A percentile compares a stretch with the other conserved stretches of the same genome.
Evolutionary conservation across 2,797 vertebrate genomes (phyloP).

Genomic region (Pseudocheirus occidentalis): DNA sequence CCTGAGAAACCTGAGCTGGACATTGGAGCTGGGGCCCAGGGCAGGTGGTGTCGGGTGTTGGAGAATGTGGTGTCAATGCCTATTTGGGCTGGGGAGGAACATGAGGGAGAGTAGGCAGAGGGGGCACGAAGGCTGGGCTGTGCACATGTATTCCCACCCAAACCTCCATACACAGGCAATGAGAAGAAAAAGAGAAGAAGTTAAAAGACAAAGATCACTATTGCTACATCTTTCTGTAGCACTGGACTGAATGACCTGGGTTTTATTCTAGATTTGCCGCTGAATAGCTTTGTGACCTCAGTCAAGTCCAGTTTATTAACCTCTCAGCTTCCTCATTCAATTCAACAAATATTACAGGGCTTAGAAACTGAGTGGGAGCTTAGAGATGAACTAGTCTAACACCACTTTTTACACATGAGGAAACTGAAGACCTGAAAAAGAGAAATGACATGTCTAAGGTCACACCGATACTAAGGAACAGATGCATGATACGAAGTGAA

Average conservation of each 20-base stretch:
- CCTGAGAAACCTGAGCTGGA: constrained; percentile 71
- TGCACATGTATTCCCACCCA: not conserved
- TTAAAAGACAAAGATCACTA: constrained; percentile 10
- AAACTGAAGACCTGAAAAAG: not conserved
- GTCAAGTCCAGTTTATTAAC: constrained; percentile 23
- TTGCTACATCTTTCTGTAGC: not conserved
- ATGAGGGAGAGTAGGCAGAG: not conserved
- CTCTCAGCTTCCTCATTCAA: constrained; percentile 27
- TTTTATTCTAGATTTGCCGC: constrained; percentile 25
- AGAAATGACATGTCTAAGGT: not conserved
- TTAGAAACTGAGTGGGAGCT: not conserved
- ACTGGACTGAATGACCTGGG: not conserved
- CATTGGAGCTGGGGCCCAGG: constrained; percentile 50
- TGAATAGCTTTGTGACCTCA: constrained; percentile 2
- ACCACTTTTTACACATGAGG: constrained; percentile 37
- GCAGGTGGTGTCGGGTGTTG: constrained; percentile 75
- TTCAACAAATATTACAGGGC: not conserved
- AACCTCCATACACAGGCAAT: not conserved
- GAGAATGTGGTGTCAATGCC: constrained; percentile 60
- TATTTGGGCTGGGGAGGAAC: constrained; percentile 31
- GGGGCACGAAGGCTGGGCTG: not conserved
- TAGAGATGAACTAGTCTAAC: constrained; percentile 2
- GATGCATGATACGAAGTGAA: not conserved
- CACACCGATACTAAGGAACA: not conserved
- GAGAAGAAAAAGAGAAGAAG: not conserved